A percentile compares a stretch with the other conserved stretches of the same genome.
phyloP scores from a whole-genome alignment of 2,797 vertebrate genomes.

The Halcyon leucocephala region DNA sequence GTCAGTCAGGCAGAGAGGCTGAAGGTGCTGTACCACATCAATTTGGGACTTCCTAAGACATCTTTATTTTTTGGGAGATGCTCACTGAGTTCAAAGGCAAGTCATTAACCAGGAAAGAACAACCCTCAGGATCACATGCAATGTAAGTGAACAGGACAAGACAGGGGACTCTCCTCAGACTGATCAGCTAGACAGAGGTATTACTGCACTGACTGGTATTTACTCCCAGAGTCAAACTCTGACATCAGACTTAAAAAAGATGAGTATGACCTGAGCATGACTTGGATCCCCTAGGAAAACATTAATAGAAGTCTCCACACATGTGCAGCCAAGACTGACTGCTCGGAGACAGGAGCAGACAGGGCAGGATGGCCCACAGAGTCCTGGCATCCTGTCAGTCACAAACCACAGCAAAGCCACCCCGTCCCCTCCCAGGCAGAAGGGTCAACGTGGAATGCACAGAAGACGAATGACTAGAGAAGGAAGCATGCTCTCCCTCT shows the following conservation, averaged over 20 bases:
- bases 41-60: neutral
- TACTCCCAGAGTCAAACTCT: neutral
- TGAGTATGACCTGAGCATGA: constrained; percentile 6
- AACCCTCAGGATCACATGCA: neutral
- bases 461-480: neutral
- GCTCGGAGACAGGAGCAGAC: neutral
- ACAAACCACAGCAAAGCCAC: constrained; percentile 47
- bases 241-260: neutral
- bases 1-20: neutral
- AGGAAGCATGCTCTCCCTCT: neutral
- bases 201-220: neutral
- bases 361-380: constrained; percentile 14
- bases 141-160: neutral
- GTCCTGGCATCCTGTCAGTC: constrained; percentile 28
- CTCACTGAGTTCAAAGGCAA: neutral
- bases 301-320: neutral
- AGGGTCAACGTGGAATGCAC: constrained; percentile 8
- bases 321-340: neutral
- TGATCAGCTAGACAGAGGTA: neutral
- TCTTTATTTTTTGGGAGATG: neutral
- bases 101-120: neutral
- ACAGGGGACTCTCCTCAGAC: neutral
- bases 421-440: neutral
- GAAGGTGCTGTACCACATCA: neutral
- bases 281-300: neutral